Base-by-base conservation (phyloP, 2,797 vertebrate genomes). In the Acropternis orthonyx region DNA sequence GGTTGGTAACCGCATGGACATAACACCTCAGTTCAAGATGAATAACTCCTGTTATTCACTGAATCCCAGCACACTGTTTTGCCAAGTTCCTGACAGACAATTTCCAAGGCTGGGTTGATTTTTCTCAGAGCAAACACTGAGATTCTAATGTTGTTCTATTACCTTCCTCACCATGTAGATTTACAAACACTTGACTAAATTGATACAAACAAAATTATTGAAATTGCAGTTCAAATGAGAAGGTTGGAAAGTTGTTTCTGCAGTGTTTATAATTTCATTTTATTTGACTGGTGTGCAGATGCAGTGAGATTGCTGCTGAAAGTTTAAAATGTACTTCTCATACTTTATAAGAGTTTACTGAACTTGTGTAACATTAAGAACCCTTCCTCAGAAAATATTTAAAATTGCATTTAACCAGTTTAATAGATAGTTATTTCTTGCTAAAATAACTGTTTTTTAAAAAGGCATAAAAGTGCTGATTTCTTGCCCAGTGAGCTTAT, bases 1-100 rank as follows among this genome's bases (percentile, higher is more conserved):
- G 17, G 18, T 56, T 0, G 0, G 20, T 78, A 30, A 46, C 16
- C 37, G 28, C 61, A 15, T 11, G 36, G 49, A 32, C 23, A 5
- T 27, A 46, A n/a, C 18, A 32, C 16, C 58, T 68, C 56, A 28
- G 22, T 55, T 68, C 3, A 19, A 66, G 63, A 32, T 18, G 32
- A 52, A 32, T 46, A 32, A 14, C 32, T 85, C 30, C 23, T 73
- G 36, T 59, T 82, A 16, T 30, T 85, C 39, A 12, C 28, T 52
- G 75, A 63, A 85, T 76, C 54, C 37, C 49, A 73, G 34, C 34
- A 2, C 3, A 37, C 11, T 17, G 5, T 59, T 89, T 59, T 82
- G 67, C 36, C 61, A 82, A 28, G 55, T 67, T 66, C 27, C 15
- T 59, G 58, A 74, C 6, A 14, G 65, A 74, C 66, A 85, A 1